Evolutionary conservation across 2,113 vertebrate genomes (phyloP), one percentile per base, ranked within the genome.

Genomic region (Vulpes lagopus): DNA sequence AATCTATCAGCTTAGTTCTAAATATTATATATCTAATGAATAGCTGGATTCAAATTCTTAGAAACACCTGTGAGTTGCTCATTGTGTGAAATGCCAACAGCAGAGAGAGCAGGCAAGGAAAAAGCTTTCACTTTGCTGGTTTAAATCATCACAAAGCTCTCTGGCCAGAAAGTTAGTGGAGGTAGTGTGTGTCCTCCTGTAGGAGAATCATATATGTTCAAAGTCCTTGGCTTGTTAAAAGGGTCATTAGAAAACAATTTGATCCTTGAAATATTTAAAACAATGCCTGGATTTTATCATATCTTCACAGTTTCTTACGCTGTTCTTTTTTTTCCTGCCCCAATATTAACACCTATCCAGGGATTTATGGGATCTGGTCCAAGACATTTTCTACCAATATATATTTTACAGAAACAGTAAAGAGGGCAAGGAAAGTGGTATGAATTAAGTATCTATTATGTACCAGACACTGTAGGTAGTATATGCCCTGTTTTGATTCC

Each of bases 111-210:
- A 43, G 11, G 49, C 53, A 22, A 57, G 53, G 32, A 80, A 59
- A 57, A 74, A 64, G 35, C 19, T 11, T 38, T 71, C 19, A 0
- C n/a, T 94, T 74, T 35, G 74, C n/a, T 38, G 11, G n/a, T 43
- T 43, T 76, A 79, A 55, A 11, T 55, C 57, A 49, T 62, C 43
- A 73, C 11, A 53, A 53, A 85, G 32, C 51, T 57, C 22, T 30
- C 43, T 59, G 27, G 35, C 35, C 25, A 27, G 20, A 74, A 89
- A 92, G 55, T 67, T 38, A 16, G 20, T 51, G 19, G 32, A 67
- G 51, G 49, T 4, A 3, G 25, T 1, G 0, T 14, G 3, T 4
- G 32, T 27, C 57, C 22, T 71, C 25, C n/a, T 19, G 2, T 0
- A 30, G 60, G 71, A 43, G 35, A 74, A 85, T 5, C 64, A 6